Percentiles rank a stretch among this genome's conserved stretches.
phyloP scores from a whole-genome alignment of 2,797 vertebrate genomes.

The Gephyroberyx darwinii region DNA sequence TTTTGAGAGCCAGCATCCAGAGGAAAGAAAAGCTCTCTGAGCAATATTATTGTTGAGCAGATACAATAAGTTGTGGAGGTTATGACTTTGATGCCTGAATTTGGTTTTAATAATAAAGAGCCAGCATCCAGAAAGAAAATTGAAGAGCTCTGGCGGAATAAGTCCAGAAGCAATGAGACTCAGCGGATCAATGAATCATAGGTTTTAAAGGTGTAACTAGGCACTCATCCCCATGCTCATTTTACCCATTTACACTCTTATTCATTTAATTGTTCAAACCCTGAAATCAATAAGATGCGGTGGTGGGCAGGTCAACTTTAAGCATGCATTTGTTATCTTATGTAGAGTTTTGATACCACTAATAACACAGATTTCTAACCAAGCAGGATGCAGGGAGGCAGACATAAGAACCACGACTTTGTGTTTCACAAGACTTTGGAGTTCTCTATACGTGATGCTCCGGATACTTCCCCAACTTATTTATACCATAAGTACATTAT shows the following conservation, averaged over 20 bases:
- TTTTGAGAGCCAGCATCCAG: constrained; percentile 12
- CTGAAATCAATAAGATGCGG: constrained; percentile 2
- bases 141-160: constrained; percentile 5
- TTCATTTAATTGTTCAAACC: too few relatives aligned
- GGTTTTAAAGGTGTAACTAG: constrained; percentile 22
- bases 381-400: background rate
- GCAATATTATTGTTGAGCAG: constrained; percentile 20
- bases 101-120: constrained; percentile 40
- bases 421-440: background rate
- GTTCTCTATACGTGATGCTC: background rate
- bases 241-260: constrained; percentile 11
- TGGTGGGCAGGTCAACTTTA: constrained; percentile 5
- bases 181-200: constrained; percentile 30
- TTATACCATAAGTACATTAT: background rate
- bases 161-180: constrained; percentile 25
- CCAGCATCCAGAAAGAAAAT: constrained; percentile 1
- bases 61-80: background rate
- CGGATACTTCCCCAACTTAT: constrained; percentile 4
- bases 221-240: background rate
- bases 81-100: constrained; percentile 23
- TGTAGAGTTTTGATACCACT: constrained; percentile 10
- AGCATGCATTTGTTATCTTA: constrained; percentile 12
- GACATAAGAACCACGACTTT: background rate
- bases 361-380: constrained; percentile 9
- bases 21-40: constrained; percentile 11